Conservation (phyloP, 2,113 vertebrate species). For the Otis tarda region DNA sequence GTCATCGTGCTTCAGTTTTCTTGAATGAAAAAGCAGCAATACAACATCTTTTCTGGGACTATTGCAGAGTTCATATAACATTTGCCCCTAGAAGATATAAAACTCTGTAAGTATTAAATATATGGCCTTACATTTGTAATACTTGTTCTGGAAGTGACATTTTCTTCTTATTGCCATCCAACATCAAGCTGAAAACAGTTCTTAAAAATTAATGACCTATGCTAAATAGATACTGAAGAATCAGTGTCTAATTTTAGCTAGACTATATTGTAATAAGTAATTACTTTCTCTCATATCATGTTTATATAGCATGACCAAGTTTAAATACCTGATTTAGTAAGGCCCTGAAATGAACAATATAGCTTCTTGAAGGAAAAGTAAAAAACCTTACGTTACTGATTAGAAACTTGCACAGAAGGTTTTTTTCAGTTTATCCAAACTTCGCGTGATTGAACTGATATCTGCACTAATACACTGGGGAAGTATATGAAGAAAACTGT, state of each 20-base stretch:
- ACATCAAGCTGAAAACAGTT: background rate
- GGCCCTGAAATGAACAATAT: background rate
- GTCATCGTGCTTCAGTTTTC: background rate
- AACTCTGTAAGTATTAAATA: background rate
- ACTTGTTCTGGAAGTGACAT: constrained; percentile 3
- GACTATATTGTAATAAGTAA: constrained; percentile 47
- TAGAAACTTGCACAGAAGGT: background rate
- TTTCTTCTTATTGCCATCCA: background rate
- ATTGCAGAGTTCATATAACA: background rate
- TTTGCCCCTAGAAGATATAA: background rate
- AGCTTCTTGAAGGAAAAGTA: background rate
- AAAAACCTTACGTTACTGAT: background rate
- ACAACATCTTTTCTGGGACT: background rate
- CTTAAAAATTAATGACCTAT: constrained; percentile 32
- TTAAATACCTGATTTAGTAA: constrained; percentile 62
- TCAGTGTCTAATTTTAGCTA: constrained; percentile 42
- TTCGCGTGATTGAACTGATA: background rate
- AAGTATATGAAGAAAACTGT: background rate
- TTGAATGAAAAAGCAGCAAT: background rate
- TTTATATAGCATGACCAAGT: constrained; percentile 59
- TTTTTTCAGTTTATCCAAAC: background rate
- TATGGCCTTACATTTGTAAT: background rate
- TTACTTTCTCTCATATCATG: constrained; percentile 38
- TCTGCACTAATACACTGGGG: background rate
- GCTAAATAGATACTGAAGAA: constrained; percentile 39